Conservation (phyloP, 2,797 vertebrate species). For the Lateolabrax maculatus region DNA sequence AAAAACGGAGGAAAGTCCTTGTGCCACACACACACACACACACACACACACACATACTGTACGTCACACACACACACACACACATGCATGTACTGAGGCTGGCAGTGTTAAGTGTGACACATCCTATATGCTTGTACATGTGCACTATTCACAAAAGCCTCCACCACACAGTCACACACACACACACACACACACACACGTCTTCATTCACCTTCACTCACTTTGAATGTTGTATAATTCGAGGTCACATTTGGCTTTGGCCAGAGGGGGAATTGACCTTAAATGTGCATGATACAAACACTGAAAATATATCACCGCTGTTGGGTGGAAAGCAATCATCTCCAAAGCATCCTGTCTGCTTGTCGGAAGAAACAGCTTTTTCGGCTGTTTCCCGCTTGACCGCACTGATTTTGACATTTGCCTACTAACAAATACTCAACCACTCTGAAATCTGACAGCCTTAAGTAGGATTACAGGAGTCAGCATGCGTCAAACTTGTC, state of each 20-base stretch:
- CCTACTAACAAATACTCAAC: neutral
- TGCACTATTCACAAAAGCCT: slow-evolving; percentile 25
- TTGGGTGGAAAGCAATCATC: neutral
- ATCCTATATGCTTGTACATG: slow-evolving; percentile 24
- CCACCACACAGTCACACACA: neutral
- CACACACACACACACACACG: neutral
- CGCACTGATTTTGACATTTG: neutral
- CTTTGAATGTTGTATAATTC: slow-evolving; percentile 17
- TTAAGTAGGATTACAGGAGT: neutral
- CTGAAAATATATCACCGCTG: neutral
- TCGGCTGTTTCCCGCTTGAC: neutral
- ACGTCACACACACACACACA: slow-evolving; percentile 27
- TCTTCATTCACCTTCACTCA: slow-evolving; percentile 35
- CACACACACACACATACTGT: slow-evolving; percentile 15
- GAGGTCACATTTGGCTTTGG: slow-evolving; percentile 34
- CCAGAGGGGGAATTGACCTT: slow-evolving; percentile 19
- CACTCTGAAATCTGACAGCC: neutral
- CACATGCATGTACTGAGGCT: slow-evolving; percentile 26
- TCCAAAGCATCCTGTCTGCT: neutral
- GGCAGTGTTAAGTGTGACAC: slow-evolving; percentile 41
- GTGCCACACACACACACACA: slow-evolving; percentile 26
- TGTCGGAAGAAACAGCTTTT: neutral
- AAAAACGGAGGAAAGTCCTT: slow-evolving; percentile 60
- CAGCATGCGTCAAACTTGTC: neutral
- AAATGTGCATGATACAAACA: slow-evolving; percentile 22